Base-by-base conservation (phyloP, 2,797 vertebrate genomes). In the Sebastes ruberrimus region DNA sequence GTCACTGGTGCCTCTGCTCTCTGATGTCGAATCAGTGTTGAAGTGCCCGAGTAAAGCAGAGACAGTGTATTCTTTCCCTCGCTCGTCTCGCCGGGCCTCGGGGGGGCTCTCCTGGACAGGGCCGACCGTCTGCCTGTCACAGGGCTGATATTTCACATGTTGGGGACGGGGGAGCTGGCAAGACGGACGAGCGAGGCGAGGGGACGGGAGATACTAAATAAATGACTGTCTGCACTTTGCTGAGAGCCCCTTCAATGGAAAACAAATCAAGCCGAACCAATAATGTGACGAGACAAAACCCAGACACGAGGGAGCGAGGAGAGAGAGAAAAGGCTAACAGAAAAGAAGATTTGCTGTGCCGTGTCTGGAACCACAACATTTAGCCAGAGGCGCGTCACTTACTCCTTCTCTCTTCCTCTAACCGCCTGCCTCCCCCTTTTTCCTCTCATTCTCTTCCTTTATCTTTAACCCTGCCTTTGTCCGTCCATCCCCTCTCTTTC, bases 321-420 rank as follows among this genome's bases (percentile, higher is more conserved):
- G 23, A 59, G 23, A 71, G 23, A 71, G 33, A 59, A 28, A 71
- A n/a, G n/a, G 76, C 60, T 63, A 72, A 80, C 64, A 81, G 84
- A 81, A 83, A 88, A 86, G 78, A 74, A 86, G 87, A 93, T 93
- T 92, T 90, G 83, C 88, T 78, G 80, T 69, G 80, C 81, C 20
- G 60, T 86, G 88, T 90, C 91, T 86, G 82, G 81, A 93, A 90
- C 88, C 78, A 42, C 83, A 84, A 87, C 91, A 88, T 89, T 88
- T 88, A 84, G 88, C 93, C 85, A 78, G 76, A 81, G 88, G 92
- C 81, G 13, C 60, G 25, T 73, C 85, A 73, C 87, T 82, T 76
- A 68, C 84, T 83, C 81, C 70, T 70, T 63, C 72, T 78, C 71
- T 71, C 38, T 79, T 64, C 82, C 68, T 74, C 80, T 69, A 57